These are phyloP conservation scores for Proales similis DNA, from an alignment of 1,140 invertebrate genomes.

Conservation along the genomic window DNA sequence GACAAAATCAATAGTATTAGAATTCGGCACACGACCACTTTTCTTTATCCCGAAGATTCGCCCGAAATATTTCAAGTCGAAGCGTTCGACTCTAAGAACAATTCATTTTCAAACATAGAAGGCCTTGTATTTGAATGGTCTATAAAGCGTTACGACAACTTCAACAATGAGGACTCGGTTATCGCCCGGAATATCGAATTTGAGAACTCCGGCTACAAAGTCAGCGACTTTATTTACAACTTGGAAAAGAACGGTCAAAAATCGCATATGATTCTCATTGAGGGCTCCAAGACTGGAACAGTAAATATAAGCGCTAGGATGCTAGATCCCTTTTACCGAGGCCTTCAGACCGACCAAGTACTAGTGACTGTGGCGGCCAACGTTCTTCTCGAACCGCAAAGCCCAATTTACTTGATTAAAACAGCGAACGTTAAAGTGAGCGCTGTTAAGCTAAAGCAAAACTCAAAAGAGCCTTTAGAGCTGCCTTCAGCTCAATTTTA, in stretches of 20 bases:
- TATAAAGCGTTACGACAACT: background rate
- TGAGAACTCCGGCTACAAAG: slow-evolving; percentile 13
- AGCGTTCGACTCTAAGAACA: slow-evolving; percentile 2
- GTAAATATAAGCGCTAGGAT: slow-evolving; percentile 24
- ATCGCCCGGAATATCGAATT: slow-evolving; percentile 17
- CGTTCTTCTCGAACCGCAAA: slow-evolving; percentile 26
- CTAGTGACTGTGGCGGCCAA: slow-evolving; percentile 17
- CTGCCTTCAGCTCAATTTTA: slow-evolving; percentile 17
- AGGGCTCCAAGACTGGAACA: slow-evolving; percentile 26
- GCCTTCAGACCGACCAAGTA: slow-evolving; percentile 6
- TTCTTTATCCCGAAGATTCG: slow-evolving; percentile 26
- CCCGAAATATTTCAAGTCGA: slow-evolving; percentile 10
- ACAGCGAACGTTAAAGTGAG: background rate
- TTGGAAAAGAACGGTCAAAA: slow-evolving; percentile 14
- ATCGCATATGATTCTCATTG: slow-evolving; percentile 22
- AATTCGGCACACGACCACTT: slow-evolving; percentile 20
- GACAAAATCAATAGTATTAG: slow-evolving; percentile 21
- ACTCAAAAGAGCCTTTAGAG: slow-evolving; percentile 1
- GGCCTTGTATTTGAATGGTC: slow-evolving; percentile 33
- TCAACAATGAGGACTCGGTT: background rate
- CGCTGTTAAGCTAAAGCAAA: slow-evolving; percentile 25
- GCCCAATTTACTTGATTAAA: slow-evolving; percentile 1
- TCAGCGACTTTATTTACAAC: background rate
- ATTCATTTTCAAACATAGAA: slow-evolving; percentile 24
- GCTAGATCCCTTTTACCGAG: slow-evolving; percentile 15